Base-by-base conservation (phyloP, 2,888 invertebrate genomes). In the Norana najaformis region DNA sequence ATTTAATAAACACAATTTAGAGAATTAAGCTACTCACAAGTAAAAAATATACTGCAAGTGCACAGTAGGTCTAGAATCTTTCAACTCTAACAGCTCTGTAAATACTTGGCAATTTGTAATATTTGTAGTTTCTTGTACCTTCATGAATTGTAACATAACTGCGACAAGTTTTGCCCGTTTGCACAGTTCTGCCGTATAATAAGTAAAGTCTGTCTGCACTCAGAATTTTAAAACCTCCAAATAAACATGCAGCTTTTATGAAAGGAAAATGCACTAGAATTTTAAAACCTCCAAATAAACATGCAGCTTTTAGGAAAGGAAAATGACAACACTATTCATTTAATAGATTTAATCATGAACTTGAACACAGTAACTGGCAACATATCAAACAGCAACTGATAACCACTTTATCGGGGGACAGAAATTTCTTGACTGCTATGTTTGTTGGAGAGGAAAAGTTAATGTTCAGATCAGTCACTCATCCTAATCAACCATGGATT, bases 301-400 rank as follows among this genome's bases (percentile, higher is more conserved):
- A 30, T 8, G 69, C 13, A n/a, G 69, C 1, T 6, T 23, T 1
- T 69, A n/a, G 69, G n/a, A 69, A 30, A 69, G 69, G n/a, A 69
- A 69, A 69, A 5, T 53, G 23, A 16, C 47, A n/a, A 30, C n/a
- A 69, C 69, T 69, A n/a, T n/a, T 69, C 53, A 30, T 23, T 6
- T 8, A 69, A 69, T 69, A 30, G 11, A n/a, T 69, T 69, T 69
- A 69, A 69, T 69, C 69, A 69, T 11, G n/a, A 69, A 69, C 69
- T 69, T 69, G 69, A 69, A 69, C 69, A 69, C 69, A 69, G n/a
- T n/a, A 69, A 69, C 69, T 30, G 69, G 69, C 69, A 69, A 69
- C 30, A 69, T 13, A 69, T 69, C 23, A 41, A 41, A 41, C 41
- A 41, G 2, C 23, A 69, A 69, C 69, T 69, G 69, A n/a, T 69